phyloP scores from a whole-genome alignment of 2,797 vertebrate genomes.

The Avahi laniger region DNA sequence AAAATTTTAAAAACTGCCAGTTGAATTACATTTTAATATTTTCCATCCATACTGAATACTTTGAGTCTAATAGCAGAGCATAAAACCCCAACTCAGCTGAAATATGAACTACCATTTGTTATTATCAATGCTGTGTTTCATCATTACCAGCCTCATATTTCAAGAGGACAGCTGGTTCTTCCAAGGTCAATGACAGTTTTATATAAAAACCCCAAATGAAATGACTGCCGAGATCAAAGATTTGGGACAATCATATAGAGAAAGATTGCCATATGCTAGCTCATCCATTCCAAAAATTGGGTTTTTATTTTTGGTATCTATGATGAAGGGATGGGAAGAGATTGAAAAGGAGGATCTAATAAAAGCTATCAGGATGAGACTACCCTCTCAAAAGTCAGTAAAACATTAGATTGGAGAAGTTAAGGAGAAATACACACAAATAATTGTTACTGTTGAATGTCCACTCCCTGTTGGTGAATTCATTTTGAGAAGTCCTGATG shows the following conservation, averaged over 20 bases:
- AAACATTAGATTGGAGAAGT: slow-evolving; percentile 71
- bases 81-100: slow-evolving; percentile 75
- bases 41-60: slow-evolving; percentile 64
- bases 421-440: slow-evolving; percentile 53
- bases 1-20: background rate
- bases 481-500: slow-evolving; percentile 70
- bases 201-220: slow-evolving; percentile 83
- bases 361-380: background rate
- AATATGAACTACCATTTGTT: slow-evolving; percentile 77
- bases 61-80: slow-evolving; percentile 66
- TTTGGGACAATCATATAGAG: slow-evolving; percentile 80
- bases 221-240: slow-evolving; percentile 79
- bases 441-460: slow-evolving; percentile 66
- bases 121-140: slow-evolving; percentile 75
- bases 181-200: slow-evolving; percentile 85
- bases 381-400: background rate
- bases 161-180: slow-evolving; percentile 85
- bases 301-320: slow-evolving; percentile 66
- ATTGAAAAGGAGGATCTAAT: slow-evolving; percentile 29
- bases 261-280: slow-evolving; percentile 77
- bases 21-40: slow-evolving; percentile 73
- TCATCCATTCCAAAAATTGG: slow-evolving; percentile 74
- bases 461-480: slow-evolving; percentile 74
- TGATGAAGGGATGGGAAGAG: slow-evolving; percentile 32
- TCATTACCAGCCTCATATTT: slow-evolving; percentile 82